These are phyloP conservation scores for Trematocara caparti DNA, from an alignment of 2,797 vertebrate genomes.

Conservation along the genomic window DNA sequence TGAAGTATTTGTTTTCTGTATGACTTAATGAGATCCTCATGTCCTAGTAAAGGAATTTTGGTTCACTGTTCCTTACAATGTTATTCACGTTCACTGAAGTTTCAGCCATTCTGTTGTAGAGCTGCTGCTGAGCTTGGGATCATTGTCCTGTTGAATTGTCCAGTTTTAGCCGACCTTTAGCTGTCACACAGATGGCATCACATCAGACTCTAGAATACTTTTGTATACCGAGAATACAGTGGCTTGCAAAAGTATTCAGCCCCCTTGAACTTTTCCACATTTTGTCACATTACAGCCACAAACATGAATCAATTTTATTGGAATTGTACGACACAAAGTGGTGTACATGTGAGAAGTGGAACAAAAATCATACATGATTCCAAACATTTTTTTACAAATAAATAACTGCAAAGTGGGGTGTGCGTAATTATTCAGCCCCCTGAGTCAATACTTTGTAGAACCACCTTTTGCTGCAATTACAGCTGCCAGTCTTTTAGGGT, in stretches of 20 bases:
- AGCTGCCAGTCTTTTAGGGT: no score
- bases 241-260: not conserved
- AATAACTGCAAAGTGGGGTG: no score
- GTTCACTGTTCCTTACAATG: not conserved
- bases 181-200: not conserved
- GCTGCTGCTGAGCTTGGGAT: not conserved
- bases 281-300: no score
- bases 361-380: no score
- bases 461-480: no score
- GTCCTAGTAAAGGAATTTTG: not conserved
- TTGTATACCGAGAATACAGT: not conserved
- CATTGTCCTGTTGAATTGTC: not conserved
- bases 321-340: no score
- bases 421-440: no score
- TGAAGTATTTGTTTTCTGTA: not conserved
- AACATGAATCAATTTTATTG: no score
- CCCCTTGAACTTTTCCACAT: not conserved
- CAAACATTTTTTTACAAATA: no score
- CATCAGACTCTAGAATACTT: not conserved
- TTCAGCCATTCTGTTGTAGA: not conserved
- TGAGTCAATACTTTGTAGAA: no score
- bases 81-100: not conserved
- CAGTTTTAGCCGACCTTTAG: not conserved
- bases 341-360: no score
- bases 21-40: not conserved